phyloP scores from a whole-genome alignment of 1,140 invertebrate species.

The Caenorhabditis tropicalis region DNA sequence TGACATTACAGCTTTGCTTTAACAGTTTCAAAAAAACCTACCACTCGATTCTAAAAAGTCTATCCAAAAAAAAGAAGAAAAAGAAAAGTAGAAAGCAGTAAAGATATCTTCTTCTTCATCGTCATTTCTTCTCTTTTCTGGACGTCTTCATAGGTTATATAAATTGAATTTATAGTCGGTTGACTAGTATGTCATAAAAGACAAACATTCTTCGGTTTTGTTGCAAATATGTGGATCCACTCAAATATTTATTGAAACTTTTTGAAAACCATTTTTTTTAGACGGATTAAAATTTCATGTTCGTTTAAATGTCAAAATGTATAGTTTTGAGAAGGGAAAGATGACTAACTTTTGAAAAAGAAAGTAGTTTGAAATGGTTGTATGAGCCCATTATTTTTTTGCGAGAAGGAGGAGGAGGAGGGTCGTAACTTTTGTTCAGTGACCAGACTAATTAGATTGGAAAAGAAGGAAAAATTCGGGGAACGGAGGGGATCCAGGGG shows the following conservation, averaged over 20 bases:
- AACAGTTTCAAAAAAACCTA: too few species aligned
- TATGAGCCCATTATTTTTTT: not conserved
- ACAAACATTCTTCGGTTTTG: not conserved
- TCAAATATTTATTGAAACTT: not conserved
- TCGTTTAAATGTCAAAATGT: not conserved
- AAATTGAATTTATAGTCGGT: constrained; percentile 41
- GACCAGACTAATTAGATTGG: not conserved
- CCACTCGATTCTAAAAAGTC: too few species aligned
- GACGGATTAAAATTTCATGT: not conserved
- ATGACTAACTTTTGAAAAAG: not conserved
- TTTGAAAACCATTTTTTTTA: not conserved
- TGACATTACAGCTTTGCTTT: too few species aligned
- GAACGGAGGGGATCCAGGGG: not conserved
- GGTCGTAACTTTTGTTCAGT: not conserved
- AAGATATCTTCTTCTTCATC: not conserved
- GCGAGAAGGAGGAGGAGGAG: not conserved
- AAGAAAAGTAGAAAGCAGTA: not conserved
- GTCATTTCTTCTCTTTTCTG: too few species aligned
- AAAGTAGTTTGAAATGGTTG: not conserved
- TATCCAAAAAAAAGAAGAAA: not conserved
- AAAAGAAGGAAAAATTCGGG: not conserved
- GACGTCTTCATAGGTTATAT: not conserved
- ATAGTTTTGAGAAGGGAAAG: not conserved
- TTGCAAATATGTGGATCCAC: not conserved
- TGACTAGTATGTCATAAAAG: not conserved